Conservation (phyloP, 2,797 vertebrate genomes). For the Lateolabrax maculatus region DNA sequence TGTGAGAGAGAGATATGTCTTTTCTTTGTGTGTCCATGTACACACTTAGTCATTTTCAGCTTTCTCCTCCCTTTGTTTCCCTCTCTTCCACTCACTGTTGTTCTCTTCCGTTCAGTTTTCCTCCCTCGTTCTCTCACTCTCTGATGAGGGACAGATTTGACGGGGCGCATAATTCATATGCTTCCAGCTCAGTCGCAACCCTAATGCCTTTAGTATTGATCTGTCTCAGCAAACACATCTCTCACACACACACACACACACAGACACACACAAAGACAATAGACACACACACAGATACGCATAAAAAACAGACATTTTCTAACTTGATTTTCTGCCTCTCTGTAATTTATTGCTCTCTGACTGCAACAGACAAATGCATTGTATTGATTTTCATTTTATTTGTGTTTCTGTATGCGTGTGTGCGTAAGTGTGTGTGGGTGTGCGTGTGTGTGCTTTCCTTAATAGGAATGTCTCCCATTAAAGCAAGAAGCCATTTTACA, state of each 20-base stretch:
- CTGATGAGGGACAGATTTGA: slow-evolving; percentile 70
- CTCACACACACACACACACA: slow-evolving; percentile 33
- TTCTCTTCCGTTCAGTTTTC: slow-evolving; percentile 46
- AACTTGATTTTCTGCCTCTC: slow-evolving; percentile 70
- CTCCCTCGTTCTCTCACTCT: slow-evolving; percentile 21
- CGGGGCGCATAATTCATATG: slow-evolving; percentile 80
- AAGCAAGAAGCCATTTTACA: slow-evolving; percentile 49
- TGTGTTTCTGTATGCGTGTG: slow-evolving; percentile 28
- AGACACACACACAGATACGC: slow-evolving; percentile 15
- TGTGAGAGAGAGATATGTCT: not conserved
- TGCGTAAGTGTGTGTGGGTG: slow-evolving; percentile 6
- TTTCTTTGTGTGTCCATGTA: slow-evolving; percentile 30
- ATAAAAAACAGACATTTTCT: slow-evolving; percentile 61
- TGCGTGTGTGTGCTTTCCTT: slow-evolving; percentile 7
- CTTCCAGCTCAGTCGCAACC: slow-evolving; percentile 63
- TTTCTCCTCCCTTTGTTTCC: slow-evolving; percentile 29
- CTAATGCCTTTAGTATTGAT: slow-evolving; percentile 82
- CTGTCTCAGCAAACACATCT: slow-evolving; percentile 59
- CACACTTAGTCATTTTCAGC: slow-evolving; percentile 16
- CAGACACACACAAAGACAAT: slow-evolving; percentile 43
- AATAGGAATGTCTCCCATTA: slow-evolving; percentile 38
- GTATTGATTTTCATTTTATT: slow-evolving; percentile 65
- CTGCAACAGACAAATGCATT: slow-evolving; percentile 58
- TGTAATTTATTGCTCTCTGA: slow-evolving; percentile 65
- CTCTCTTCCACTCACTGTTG: not conserved